These are phyloP conservation scores for Tetragonula clypearis DNA, from an alignment of 1,140 invertebrate genomes.

Conservation along the genomic window DNA sequence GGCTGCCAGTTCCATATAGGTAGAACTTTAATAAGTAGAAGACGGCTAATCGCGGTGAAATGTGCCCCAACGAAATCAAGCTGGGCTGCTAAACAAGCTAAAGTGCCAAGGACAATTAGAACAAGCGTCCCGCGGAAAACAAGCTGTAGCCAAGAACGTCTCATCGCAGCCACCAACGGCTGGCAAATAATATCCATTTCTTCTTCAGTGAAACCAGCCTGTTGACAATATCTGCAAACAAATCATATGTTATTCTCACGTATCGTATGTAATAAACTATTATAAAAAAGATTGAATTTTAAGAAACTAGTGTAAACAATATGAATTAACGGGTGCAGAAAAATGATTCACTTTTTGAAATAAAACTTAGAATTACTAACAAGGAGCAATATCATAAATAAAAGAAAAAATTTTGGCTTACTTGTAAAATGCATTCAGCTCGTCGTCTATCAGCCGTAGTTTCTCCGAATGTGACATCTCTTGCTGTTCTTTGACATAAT, in stretches of 20 bases:
- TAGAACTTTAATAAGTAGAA: conserved; percentile 86
- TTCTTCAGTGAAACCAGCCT: conserved; percentile 85
- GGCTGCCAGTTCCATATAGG: conserved; percentile 92
- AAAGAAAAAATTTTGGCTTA: conserved; percentile 66
- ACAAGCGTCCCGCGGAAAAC: conserved; percentile 81
- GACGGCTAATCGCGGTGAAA: conserved; percentile 84
- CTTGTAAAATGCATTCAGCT: conserved; percentile 82
- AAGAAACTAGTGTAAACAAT: neutral
- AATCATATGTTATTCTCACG: neutral
- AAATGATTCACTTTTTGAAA: neutral
- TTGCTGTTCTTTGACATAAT: conserved; percentile 76
- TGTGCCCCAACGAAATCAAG: conserved; percentile 82
- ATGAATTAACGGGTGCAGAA: neutral
- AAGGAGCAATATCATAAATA: neutral
- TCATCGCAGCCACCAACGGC: conserved; percentile 84
- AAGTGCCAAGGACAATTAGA: conserved; percentile 77
- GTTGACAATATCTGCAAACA: conserved; percentile 85
- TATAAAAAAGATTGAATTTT: neutral
- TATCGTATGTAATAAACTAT: neutral
- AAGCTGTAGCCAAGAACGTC: conserved; percentile 83
- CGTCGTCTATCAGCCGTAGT: conserved; percentile 81
- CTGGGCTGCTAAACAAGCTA: conserved; percentile 79
- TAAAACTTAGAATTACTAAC: neutral
- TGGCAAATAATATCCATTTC: conserved; percentile 87
- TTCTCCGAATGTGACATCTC: conserved; percentile 80